Conservation (phyloP, 2,888 invertebrate species). For the Troides helena region DNA sequence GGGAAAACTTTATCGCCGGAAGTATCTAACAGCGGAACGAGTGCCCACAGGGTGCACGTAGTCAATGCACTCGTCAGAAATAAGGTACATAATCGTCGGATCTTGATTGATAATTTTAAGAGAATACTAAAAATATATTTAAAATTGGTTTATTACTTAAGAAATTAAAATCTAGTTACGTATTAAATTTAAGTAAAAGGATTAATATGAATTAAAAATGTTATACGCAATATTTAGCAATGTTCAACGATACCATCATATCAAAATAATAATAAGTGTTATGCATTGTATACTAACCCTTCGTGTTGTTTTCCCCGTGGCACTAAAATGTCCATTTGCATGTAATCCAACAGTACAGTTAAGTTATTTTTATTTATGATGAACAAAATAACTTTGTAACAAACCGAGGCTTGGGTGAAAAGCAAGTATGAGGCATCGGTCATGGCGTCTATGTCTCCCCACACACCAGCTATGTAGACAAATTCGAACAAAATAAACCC, state of each 20-base stretch:
- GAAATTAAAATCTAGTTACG: no score
- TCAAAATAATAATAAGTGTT: no score
- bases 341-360: conserved; percentile 44
- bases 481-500: conserved; percentile 61
- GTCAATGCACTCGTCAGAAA: conserved; percentile 56
- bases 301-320: conserved; percentile 49
- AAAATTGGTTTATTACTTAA: neutral
- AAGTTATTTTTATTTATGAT: conserved; percentile 51
- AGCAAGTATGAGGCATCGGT: conserved; percentile 63
- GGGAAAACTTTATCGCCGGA: conserved; percentile 56
- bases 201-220: no score
- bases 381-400: conserved; percentile 61
- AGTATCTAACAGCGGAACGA: conserved; percentile 60
- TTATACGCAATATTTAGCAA: no score
- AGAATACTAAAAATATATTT: conserved; percentile 46
- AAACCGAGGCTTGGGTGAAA: conserved; percentile 65
- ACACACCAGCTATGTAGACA: conserved; percentile 56
- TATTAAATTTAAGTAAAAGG: no score
- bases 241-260: no score
- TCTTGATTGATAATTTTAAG: conserved; percentile 43
- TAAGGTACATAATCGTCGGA: conserved; percentile 54
- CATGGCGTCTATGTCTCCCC: conserved; percentile 63
- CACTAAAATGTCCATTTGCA: conserved; percentile 51
- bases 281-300: conserved; percentile 44
- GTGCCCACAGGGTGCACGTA: conserved; percentile 62